phyloP scores from a whole-genome alignment of 2,113 vertebrate genomes.

The Benitochromis conjunctus region DNA sequence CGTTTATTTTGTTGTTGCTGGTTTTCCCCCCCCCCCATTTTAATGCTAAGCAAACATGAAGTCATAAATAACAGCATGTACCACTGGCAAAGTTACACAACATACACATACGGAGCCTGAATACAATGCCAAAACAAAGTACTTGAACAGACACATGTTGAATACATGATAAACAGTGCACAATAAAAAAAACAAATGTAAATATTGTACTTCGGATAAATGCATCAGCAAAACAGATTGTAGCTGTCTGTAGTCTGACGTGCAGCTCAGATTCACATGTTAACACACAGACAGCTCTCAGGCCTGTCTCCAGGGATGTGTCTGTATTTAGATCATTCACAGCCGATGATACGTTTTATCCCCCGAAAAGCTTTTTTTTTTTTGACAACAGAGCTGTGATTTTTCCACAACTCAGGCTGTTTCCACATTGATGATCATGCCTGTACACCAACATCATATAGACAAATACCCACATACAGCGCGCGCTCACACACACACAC shows the following conservation, averaged over 20 bases:
- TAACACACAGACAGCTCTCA: constrained; percentile 1
- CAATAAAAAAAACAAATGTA: not conserved
- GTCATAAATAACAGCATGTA: constrained; percentile 61
- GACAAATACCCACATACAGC: not conserved
- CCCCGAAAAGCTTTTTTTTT: not conserved
- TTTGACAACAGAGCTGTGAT: not conserved
- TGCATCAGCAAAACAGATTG: constrained; percentile 17
- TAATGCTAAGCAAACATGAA: constrained; percentile 41
- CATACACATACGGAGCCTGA: constrained; percentile 30
- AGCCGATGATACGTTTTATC: not conserved
- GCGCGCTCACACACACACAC: not conserved
- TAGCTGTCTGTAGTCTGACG: not conserved
- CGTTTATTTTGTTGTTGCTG: not conserved
- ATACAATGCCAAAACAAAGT: constrained; percentile 34
- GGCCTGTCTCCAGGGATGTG: not conserved
- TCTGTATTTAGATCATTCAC: constrained; percentile 12
- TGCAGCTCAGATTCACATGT: not conserved
- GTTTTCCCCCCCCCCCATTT: constrained; percentile 14
- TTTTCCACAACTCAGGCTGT: not conserved
- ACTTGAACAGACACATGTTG: constrained; percentile 24
- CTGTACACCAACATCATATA: not conserved
- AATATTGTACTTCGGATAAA: constrained; percentile 14
- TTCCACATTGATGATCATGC: constrained; percentile 9
- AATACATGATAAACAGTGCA: constrained; percentile 41
- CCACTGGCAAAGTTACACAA: constrained; percentile 44